These are phyloP conservation scores for Lingula anatina DNA, from an alignment of 2,888 invertebrate species.

Conservation along the genomic window DNA sequence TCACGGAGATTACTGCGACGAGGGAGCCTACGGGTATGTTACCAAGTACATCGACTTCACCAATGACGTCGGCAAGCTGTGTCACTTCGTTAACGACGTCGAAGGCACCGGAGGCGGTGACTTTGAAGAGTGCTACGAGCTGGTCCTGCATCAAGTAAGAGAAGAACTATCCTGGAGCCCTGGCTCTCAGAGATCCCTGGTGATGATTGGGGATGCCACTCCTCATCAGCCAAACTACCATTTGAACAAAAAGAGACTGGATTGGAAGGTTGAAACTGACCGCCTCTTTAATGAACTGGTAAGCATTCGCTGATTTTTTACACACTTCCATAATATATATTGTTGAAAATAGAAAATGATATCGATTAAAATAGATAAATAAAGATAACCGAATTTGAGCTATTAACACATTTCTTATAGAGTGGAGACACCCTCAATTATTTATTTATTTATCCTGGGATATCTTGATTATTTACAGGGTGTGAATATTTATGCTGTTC, in stretches of 20 bases:
- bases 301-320: slow-evolving; percentile 6
- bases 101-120: slow-evolving; percentile 40
- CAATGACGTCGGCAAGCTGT: slow-evolving; percentile 23
- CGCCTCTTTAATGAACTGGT: slow-evolving; percentile 16
- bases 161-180: slow-evolving; percentile 37
- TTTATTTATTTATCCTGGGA: too few species aligned
- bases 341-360: too few species aligned
- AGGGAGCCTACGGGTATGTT: slow-evolving; percentile 27
- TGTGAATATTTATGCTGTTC: slow-evolving; percentile 35
- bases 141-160: slow-evolving; percentile 29
- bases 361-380: too few species aligned
- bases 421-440: too few species aligned
- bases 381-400: too few species aligned
- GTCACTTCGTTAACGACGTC: slow-evolving; percentile 26
- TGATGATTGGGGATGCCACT: slow-evolving; percentile 41
- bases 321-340: too few species aligned
- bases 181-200: slow-evolving; percentile 32
- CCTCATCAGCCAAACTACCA: slow-evolving; percentile 33
- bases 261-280: slow-evolving; percentile 30
- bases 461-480: too few species aligned
- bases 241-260: slow-evolving; percentile 25
- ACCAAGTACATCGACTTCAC: slow-evolving; percentile 37
- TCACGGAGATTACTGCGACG: slow-evolving; percentile 47
- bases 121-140: slow-evolving; percentile 43
- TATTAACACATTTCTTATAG: too few species aligned